phyloP scores from a whole-genome alignment of 2,888 invertebrate genomes.

The Ephialtes manifestator region DNA sequence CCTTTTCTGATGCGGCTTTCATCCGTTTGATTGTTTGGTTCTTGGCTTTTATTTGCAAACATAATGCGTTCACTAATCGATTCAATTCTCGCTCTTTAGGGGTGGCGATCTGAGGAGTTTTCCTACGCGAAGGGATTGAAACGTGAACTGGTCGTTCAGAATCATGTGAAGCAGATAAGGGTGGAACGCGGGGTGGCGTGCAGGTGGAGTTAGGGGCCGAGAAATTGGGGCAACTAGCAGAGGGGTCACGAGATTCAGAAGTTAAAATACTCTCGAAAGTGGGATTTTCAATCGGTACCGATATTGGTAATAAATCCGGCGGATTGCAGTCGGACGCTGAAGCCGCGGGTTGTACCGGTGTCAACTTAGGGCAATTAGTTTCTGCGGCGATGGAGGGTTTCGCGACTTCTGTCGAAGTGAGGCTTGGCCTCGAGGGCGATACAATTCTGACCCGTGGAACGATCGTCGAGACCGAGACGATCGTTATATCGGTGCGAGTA shows the following conservation, averaged over 20 bases:
- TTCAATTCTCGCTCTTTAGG: constrained; percentile 3
- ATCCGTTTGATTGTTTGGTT: constrained; percentile 33
- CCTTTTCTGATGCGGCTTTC: neutral
- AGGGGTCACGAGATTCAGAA: neutral
- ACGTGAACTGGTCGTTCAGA: no score
- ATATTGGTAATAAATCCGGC: neutral
- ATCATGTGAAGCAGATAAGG: neutral
- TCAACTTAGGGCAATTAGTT: neutral
- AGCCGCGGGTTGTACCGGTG: neutral
- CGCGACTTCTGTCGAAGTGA: neutral
- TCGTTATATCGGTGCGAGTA: neutral
- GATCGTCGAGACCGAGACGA: neutral
- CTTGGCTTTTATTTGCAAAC: constrained; percentile 2
- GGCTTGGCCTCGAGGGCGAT: neutral
- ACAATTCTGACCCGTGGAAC: neutral
- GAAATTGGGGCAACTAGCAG: neutral
- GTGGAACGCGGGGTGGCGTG: neutral
- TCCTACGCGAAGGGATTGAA: constrained; percentile 1
- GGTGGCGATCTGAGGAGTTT: neutral
- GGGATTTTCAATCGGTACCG: neutral
- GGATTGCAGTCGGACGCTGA: neutral
- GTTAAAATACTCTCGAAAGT: neutral
- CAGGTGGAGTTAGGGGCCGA: neutral
- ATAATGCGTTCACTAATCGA: neutral
- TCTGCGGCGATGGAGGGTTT: neutral